Evolutionary conservation across 2,113 vertebrate genomes (phyloP), one percentile per base, ranked within the genome.

Genomic region (Capreolus pygargus): DNA sequence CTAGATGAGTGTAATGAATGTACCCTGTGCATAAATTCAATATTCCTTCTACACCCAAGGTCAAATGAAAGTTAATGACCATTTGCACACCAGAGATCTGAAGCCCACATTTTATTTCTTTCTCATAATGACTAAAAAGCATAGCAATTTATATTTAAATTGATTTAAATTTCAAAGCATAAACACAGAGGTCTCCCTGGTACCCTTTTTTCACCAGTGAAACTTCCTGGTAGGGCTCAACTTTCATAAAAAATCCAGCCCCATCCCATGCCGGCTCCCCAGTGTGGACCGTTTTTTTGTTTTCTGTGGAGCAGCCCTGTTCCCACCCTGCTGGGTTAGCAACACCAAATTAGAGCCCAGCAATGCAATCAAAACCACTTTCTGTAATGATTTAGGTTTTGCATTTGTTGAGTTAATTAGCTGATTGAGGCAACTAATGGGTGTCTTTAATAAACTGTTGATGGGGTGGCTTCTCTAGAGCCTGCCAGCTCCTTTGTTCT

Each of bases 21-120:
- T 96, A 87, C 74, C 96, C 94, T 97, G 96, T 97, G 91, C 97
- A 91, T 92, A 98, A 98, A 98, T 98, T 97, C 97, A 98, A 81
- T 99, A 98, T 98, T 98, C 95, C 85, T 92, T 98, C 95, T 98
- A 94, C 33, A 98, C 93, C 90, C 97, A 98, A 98, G 98, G 99
- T 99, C 98, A 98, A 98, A 96, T 91, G 97, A 96, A 99, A 99
- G 98, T 99, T 99, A 99, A 99, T 98, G 98, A 98, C 97, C 97
- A 95, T 98, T 98, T 98, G 98, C 95, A 98, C 67, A 88, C 93
- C 64, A 98, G 98, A 98, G 97, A 98, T 97, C 94, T 58, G 89
- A 98, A 97, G 92, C 89, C 78, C 84, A 83, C 83, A 87, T 97
- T 98, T 94, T 86, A 81, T 97, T 98, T 98, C 86, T 95, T 67